Conservation (phyloP, 2,113 vertebrate species). For the Euleptes europaea region DNA sequence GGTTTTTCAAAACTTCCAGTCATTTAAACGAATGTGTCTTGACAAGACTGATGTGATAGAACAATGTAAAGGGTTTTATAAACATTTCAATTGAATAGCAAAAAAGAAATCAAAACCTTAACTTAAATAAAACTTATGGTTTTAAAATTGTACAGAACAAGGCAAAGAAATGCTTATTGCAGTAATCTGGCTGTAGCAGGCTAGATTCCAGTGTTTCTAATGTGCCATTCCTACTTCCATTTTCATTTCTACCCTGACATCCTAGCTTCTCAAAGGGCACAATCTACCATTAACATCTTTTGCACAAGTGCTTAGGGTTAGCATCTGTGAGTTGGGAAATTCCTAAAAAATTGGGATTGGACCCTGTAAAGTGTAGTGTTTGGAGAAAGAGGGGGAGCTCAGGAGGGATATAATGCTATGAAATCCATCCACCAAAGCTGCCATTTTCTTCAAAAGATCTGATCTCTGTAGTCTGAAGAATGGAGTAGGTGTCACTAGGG, state of each 20-base stretch:
- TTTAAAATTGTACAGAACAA: conserved; percentile 6
- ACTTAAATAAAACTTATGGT: conserved; percentile 3
- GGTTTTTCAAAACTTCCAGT: conserved; percentile 71
- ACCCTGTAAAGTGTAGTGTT: too few species aligned
- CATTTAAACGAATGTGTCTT: conserved; percentile 74
- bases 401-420: too few species aligned
- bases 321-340: too few species aligned
- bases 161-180: neutral
- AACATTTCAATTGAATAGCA: conserved; percentile 55
- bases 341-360: too few species aligned
- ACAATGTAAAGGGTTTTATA: conserved; percentile 50
- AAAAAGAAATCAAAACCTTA: conserved; percentile 46
- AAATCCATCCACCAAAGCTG: too few species aligned
- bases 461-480: too few species aligned
- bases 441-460: too few species aligned
- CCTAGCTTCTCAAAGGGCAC: neutral
- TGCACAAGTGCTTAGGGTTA: neutral
- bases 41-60: conserved; percentile 68
- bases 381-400: too few species aligned
- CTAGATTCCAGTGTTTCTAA: neutral
- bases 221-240: neutral
- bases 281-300: neutral
- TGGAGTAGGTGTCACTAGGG: too few species aligned
- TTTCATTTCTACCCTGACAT: neutral
- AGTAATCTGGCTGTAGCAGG: neutral